Evolutionary conservation across 2,797 vertebrate genomes (phyloP).

Genomic region (Bovichtus diacanthus): DNA sequence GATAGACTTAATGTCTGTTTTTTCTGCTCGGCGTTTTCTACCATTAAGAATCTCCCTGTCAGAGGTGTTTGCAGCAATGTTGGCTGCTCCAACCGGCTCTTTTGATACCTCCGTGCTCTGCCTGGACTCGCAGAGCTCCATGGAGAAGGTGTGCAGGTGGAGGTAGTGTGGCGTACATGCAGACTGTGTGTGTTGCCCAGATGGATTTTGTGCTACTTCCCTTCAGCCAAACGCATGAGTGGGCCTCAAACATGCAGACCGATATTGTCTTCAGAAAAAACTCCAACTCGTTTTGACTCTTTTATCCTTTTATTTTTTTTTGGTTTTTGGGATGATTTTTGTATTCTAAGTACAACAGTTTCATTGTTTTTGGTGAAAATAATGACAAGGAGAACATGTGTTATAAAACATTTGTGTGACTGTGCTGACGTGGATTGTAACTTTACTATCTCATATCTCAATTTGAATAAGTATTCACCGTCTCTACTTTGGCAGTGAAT

Average conservation of each 20-base stretch:
- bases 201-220: constrained; percentile 10
- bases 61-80: constrained; percentile 23
- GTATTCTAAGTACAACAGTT: background rate
- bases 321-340: background rate
- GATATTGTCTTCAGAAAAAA: constrained; percentile 11
- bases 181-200: constrained; percentile 13
- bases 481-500: constrained; percentile 36
- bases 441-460: constrained; percentile 47
- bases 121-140: constrained; percentile 14
- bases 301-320: background rate
- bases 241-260: background rate
- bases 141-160: constrained; percentile 15
- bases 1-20: constrained; percentile 33
- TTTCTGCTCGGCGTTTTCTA: constrained; percentile 29
- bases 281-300: background rate
- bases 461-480: constrained; percentile 58
- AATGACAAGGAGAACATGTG: background rate
- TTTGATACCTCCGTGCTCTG: constrained; percentile 15
- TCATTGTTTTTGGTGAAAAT: background rate
- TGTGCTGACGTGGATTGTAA: constrained; percentile 1
- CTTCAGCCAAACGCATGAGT: constrained; percentile 25
- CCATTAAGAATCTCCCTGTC: constrained; percentile 40
- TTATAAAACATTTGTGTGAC: background rate
- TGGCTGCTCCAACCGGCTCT: constrained; percentile 9
- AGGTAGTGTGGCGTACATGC: constrained; percentile 11